Evolutionary conservation across 2,797 vertebrate species (phyloP), one percentile per base, ranked within the genome.

Genomic region (Steatocranus sp.): DNA sequence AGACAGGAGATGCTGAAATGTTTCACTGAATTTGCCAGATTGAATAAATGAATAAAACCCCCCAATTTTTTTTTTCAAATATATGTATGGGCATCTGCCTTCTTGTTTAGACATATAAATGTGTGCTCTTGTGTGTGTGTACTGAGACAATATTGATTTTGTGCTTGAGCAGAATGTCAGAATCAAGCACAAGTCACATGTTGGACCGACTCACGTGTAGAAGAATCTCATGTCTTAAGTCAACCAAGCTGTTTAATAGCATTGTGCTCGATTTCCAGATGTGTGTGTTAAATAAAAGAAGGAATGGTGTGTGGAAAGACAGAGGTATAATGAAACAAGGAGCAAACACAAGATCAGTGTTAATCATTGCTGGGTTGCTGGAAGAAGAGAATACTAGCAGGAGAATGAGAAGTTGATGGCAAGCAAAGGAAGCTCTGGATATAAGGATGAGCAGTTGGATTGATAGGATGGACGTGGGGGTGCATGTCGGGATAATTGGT

Each of bases 401-500:
- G 38, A 83, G 82, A 89, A 89, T 80, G 84, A 83, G 83, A 89
- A 82, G 83, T 61, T 87, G 84, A 89, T 85, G 80, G 85, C 82
- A 88, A 87, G 76, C 56, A 83, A 80, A 73, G 61, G 87, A 86
- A 84, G 53, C 58, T 86, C 51, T 75, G 80, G 82, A 91, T 86
- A 63, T 79, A 63, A 53, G 83, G 80, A 78, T 68, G 77, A 88
- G 83, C 43, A 8, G 76, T 58, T 2, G 49, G 58, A 80, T 20
- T 80, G 76, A 83, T 50, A 61, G 79, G 58, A 87, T 80, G 80
- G 83, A 89, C 30, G 43, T 85, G 4, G 78, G 86, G 75, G 46
- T 83, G 84, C 75, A 87, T 88, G 83, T 90, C 82, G 75, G 80
- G 66, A 88, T 88, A 92, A 92, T 86, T 91, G 85, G 75, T 82